phyloP scores from a whole-genome alignment of 2,888 invertebrate species.

The Pseudoips prasinana region DNA sequence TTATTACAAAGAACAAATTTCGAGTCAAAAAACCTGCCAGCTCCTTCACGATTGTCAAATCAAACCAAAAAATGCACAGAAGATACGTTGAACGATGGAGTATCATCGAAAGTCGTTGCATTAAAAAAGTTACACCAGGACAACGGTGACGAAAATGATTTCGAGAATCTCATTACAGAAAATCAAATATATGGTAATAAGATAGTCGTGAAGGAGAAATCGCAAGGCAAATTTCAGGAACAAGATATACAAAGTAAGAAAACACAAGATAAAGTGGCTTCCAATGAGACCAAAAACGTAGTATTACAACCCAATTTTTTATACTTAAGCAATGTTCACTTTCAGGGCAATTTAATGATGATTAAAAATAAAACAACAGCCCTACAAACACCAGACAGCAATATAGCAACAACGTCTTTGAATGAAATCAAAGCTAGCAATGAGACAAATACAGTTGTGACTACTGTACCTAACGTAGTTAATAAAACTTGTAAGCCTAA shows the following conservation, averaged over 20 bases:
- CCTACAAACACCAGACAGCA: slow-evolving; percentile 41
- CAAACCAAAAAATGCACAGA: slow-evolving; percentile 70
- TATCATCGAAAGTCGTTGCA: slow-evolving; percentile 72
- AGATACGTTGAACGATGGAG: slow-evolving; percentile 52
- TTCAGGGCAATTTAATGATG: slow-evolving; percentile 74
- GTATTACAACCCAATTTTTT: slow-evolving; percentile 70
- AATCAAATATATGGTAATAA: slow-evolving; percentile 81
- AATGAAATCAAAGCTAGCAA: slow-evolving; percentile 53
- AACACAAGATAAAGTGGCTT: slow-evolving; percentile 45
- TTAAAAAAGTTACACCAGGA: slow-evolving; percentile 74
- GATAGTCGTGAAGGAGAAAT: slow-evolving; percentile 81
- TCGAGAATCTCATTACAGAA: slow-evolving; percentile 79
- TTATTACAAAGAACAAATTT: slow-evolving; percentile 61
- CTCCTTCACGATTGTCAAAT: slow-evolving; percentile 72
- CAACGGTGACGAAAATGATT: slow-evolving; percentile 76
- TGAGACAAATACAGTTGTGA: slow-evolving; percentile 31
- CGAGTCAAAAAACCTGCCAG: slow-evolving; percentile 74
- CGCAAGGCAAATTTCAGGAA: slow-evolving; percentile 65
- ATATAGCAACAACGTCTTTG: slow-evolving; percentile 40
- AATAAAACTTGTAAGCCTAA: slow-evolving; percentile 38
- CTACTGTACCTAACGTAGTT: slow-evolving; percentile 21
- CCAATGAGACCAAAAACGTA: slow-evolving; percentile 58
- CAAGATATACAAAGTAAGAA: slow-evolving; percentile 59
- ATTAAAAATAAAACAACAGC: slow-evolving; percentile 62
- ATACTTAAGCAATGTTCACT: slow-evolving; percentile 71